Percentiles rank a stretch among this genome's conserved stretches.
Conservation (phyloP, 2,888 invertebrate genomes). For the Papilio gigon region DNA sequence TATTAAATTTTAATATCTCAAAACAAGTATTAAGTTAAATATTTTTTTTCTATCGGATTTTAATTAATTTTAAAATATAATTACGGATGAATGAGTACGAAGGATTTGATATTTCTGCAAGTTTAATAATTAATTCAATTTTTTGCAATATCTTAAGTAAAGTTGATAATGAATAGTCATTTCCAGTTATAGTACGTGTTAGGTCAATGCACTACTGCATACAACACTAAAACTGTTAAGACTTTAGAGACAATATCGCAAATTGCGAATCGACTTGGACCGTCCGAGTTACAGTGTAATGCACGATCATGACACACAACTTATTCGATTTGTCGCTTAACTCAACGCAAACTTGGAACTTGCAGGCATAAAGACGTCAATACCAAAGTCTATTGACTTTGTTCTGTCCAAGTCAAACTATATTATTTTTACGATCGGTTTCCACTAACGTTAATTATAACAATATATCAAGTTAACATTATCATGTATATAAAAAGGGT, state of each 20-base stretch:
- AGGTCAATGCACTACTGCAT: slow-evolving; percentile 47
- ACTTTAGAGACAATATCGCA: slow-evolving; percentile 55
- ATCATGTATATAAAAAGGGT: too few relatives aligned
- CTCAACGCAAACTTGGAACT: slow-evolving; percentile 37
- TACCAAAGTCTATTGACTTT: slow-evolving; percentile 8
- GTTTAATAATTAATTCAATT: neutral
- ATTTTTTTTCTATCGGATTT: neutral
- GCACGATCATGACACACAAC: slow-evolving; percentile 50
- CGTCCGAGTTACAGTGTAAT: slow-evolving; percentile 47
- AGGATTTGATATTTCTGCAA: neutral
- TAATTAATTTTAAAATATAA: neutral
- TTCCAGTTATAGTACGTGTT: slow-evolving; percentile 24
- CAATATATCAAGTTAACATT: neutral
- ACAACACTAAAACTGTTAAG: slow-evolving; percentile 51
- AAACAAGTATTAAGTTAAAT: neutral
- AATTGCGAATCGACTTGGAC: slow-evolving; percentile 49
- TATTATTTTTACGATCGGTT: neutral
- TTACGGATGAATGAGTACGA: neutral
- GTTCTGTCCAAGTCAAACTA: neutral
- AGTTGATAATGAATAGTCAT: neutral
- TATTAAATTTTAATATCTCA: neutral
- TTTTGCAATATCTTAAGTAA: too few relatives aligned
- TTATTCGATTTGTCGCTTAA: slow-evolving; percentile 46
- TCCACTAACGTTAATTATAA: neutral
- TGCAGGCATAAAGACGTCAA: slow-evolving; percentile 33